phyloP scores from a whole-genome alignment of 2,797 vertebrate species.

The Coregonus sp. region DNA sequence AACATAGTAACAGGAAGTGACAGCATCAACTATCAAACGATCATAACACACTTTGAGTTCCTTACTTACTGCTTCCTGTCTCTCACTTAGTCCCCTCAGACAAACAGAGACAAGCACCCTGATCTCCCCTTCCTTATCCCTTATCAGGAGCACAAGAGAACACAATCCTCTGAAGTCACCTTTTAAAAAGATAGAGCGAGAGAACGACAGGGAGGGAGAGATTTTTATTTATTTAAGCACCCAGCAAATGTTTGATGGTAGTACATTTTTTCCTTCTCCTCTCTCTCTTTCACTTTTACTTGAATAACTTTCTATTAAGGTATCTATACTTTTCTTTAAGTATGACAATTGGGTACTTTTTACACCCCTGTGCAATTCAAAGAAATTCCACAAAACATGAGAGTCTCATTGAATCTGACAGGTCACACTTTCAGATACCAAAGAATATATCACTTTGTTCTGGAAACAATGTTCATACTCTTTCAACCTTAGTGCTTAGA shows the following conservation, averaged over 20 bases:
- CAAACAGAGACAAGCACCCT: slow-evolving; percentile 4
- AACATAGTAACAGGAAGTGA: not conserved
- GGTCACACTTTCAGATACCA: too few relatives aligned
- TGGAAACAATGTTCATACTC: too few relatives aligned
- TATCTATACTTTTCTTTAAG: too few relatives aligned
- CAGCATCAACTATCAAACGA: slow-evolving; percentile 16
- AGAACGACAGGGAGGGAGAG: not conserved
- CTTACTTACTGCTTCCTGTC: slow-evolving; percentile 11
- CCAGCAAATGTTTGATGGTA: slow-evolving; percentile 48
- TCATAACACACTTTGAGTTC: slow-evolving; percentile 19
- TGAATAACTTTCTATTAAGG: too few relatives aligned
- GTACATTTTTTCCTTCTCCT: slow-evolving; percentile 5
- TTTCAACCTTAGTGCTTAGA: too few relatives aligned
- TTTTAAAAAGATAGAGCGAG: slow-evolving; percentile 1
- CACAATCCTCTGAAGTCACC: slow-evolving; percentile 3
- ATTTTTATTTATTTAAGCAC: not conserved
- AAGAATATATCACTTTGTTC: too few relatives aligned
- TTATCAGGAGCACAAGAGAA: not conserved
- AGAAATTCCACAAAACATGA: too few relatives aligned
- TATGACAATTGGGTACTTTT: too few relatives aligned
- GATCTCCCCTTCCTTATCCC: slow-evolving; percentile 18
- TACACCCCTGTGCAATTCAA: too few relatives aligned
- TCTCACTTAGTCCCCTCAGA: slow-evolving; percentile 15
- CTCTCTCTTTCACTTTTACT: not conserved
- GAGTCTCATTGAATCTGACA: too few relatives aligned